Evolutionary conservation across 2,113 vertebrate species (phyloP).

Genomic region (Rhynchomys soricoides): DNA sequence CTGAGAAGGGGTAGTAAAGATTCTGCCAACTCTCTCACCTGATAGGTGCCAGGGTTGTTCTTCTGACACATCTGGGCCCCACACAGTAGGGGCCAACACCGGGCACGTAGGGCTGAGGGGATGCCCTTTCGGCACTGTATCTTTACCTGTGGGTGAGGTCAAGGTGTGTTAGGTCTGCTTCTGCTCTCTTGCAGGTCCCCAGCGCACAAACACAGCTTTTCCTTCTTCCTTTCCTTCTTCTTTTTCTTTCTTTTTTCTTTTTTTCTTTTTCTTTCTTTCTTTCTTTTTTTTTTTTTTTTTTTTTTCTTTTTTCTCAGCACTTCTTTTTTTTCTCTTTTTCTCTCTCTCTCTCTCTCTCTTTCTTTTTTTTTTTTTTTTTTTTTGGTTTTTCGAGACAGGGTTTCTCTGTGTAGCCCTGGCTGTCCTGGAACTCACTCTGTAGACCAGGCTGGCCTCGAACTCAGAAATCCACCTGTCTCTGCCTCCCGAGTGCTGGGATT

Average conservation of each 20-base stretch:
- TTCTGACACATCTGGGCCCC: slow-evolving; percentile 86
- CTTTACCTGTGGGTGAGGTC: slow-evolving; percentile 85
- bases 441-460: neutral
- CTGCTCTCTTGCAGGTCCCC: neutral
- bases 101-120: slow-evolving; percentile 90
- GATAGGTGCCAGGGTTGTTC: slow-evolving; percentile 82
- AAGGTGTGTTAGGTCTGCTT: neutral
- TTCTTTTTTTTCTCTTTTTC: too few relatives aligned
- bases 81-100: slow-evolving; percentile 92
- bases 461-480: neutral
- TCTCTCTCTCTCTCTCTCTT: too few relatives aligned
- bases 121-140: slow-evolving; percentile 92
- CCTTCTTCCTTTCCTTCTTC: too few relatives aligned
- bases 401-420: neutral
- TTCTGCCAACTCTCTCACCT: slow-evolving; percentile 79
- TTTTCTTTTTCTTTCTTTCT: too few relatives aligned
- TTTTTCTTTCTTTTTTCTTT: too few relatives aligned
- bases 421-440: neutral
- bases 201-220: neutral
- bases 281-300: too few relatives aligned
- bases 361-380: neutral
- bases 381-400: neutral
- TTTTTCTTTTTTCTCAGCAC: too few relatives aligned
- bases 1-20: neutral
- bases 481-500: neutral